A percentile compares a stretch with the other conserved stretches of the same genome.
Evolutionary conservation across 92 coral and sea anemone genomes (phyloP).

Genomic region (Montipora capitata): DNA sequence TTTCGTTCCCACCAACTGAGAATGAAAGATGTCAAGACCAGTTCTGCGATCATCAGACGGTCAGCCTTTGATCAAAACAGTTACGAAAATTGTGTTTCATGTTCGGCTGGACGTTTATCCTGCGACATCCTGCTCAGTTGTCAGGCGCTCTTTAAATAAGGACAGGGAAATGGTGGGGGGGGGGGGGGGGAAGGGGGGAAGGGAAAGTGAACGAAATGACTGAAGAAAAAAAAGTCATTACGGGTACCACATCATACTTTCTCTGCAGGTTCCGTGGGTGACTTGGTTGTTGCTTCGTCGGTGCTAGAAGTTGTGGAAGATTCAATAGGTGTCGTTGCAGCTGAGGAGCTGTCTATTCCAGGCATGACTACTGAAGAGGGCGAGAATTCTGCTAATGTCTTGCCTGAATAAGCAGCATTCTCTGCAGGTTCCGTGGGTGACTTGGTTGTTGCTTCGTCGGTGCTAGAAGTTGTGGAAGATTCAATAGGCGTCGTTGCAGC

Average conservation of each 20-base stretch:
- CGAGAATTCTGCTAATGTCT: not conserved
- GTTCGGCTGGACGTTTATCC: not conserved
- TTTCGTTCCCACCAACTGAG: no score
- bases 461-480: not conserved
- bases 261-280: conserved; percentile 36
- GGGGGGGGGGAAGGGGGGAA: not conserved
- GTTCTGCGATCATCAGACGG: no score
- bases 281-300: conserved; percentile 19
- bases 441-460: conserved; percentile 19
- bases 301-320: not conserved
- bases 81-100: no score
- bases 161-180: not conserved
- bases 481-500: not conserved
- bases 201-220: not conserved
- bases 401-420: conserved; percentile 25
- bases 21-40: no score
- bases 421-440: conserved; percentile 39
- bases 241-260: conserved; percentile 12
- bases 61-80: no score
- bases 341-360: not conserved
- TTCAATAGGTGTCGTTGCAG: not conserved
- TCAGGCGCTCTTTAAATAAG: not conserved
- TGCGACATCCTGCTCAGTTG: not conserved
- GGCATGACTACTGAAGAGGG: not conserved
- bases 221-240: not conserved